Evolutionary conservation across 1,140 invertebrate species (phyloP).

Genomic region (Bombus picipes): DNA sequence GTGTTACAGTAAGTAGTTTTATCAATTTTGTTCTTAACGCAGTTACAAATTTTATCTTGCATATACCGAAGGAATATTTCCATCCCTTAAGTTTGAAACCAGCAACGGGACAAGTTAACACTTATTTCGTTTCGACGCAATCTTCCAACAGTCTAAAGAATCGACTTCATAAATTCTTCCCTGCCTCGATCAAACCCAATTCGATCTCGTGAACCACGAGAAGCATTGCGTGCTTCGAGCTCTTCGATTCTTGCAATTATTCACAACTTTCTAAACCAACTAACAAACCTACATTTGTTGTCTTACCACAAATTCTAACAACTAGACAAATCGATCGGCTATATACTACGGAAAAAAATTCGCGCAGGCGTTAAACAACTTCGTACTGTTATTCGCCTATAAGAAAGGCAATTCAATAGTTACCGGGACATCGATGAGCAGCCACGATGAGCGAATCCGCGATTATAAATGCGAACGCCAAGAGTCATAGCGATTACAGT

Average conservation of each 20-base stretch:
- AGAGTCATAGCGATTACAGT: neutral
- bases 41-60: no score
- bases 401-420: neutral
- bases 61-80: no score
- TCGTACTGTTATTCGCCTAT: fast-evolving
- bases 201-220: neutral
- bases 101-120: neutral
- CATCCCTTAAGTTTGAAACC: no score
- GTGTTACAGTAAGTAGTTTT: fast-evolving
- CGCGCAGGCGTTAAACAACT: neutral
- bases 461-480: neutral
- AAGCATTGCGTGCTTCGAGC: neutral
- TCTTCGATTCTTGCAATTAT: neutral
- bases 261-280: neutral
- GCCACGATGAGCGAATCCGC: neutral
- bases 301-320: constrained; percentile 15
- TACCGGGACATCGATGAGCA: neutral
- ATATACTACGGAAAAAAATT: neutral
- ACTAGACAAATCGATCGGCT: constrained; percentile 43
- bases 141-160: no score
- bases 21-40: fast-evolving
- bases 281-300: neutral
- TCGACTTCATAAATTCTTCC: neutral
- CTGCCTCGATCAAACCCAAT: neutral
- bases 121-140: no score